Evolutionary conservation across 2,797 vertebrate species (phyloP).

Genomic region (Ctenopoma kingsleyae): DNA sequence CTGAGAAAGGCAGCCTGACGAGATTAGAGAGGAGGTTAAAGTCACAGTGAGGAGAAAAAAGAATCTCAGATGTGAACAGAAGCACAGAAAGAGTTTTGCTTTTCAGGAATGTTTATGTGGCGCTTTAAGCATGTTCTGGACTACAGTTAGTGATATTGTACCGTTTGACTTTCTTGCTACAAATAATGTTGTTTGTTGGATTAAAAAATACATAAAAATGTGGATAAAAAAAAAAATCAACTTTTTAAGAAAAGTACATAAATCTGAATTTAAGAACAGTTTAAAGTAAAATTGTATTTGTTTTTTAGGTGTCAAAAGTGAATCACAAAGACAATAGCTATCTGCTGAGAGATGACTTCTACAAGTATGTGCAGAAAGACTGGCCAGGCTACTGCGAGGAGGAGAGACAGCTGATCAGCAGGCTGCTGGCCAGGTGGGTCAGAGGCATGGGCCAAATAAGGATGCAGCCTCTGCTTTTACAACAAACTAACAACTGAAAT

Average conservation of each 20-base stretch:
- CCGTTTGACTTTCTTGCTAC: background rate
- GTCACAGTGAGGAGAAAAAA: conserved; percentile 12
- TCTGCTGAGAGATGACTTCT: conserved; percentile 80
- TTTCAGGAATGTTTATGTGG: conserved; percentile 38
- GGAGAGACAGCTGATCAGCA: conserved; percentile 80
- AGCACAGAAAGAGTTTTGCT: conserved; percentile 17
- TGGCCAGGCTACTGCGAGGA: conserved; percentile 83
- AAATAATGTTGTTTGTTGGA: background rate
- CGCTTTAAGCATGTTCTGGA: conserved; percentile 3
- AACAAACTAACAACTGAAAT: background rate
- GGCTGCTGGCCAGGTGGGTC: conserved; percentile 81
- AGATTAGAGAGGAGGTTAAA: conserved; percentile 48
- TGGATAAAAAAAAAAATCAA: no score
- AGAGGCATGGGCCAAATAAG: background rate
- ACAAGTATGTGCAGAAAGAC: conserved; percentile 76
- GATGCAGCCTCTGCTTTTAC: background rate
- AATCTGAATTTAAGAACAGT: background rate
- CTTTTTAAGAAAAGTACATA: no score
- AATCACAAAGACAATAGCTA: conserved; percentile 85
- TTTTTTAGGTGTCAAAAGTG: conserved; percentile 80
- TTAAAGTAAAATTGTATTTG: background rate
- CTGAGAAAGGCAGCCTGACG: conserved; percentile 42
- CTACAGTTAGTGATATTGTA: background rate
- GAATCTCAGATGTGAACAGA: conserved; percentile 15
- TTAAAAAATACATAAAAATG: background rate